phyloP scores from a whole-genome alignment of 2,113 vertebrate genomes.

The Sceloporus tristichus region DNA sequence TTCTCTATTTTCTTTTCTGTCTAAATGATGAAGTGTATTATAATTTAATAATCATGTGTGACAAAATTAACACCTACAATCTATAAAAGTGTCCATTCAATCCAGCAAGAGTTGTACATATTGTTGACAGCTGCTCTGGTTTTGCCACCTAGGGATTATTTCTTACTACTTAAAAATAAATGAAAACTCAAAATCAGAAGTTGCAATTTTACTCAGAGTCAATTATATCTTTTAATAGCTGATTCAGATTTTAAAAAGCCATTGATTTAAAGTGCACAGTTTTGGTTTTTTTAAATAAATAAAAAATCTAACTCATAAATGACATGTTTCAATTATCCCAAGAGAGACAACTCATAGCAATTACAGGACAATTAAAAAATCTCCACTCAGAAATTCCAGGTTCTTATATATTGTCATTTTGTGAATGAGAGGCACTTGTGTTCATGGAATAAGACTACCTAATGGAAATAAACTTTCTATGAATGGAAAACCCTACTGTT shows the following conservation, averaged over 20 bases:
- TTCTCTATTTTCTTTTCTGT: background rate
- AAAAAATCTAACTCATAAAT: background rate
- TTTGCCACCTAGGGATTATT: slow-evolving; percentile 61
- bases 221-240: slow-evolving; percentile 18
- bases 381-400: background rate
- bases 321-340: background rate
- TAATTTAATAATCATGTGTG: slow-evolving; percentile 42
- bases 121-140: slow-evolving; percentile 69
- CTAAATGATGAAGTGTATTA: slow-evolving; percentile 33
- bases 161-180: slow-evolving; percentile 27
- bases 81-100: slow-evolving; percentile 66
- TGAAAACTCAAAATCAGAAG: slow-evolving; percentile 28
- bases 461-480: background rate
- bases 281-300: background rate
- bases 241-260: background rate
- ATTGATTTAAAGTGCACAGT: background rate
- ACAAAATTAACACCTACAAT: slow-evolving; percentile 43
- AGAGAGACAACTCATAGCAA: background rate
- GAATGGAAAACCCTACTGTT: background rate
- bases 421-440: background rate
- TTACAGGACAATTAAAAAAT: background rate
- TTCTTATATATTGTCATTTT: background rate
- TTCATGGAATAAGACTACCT: background rate
- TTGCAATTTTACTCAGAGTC: slow-evolving; percentile 48
- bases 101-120: slow-evolving; percentile 66